phyloP scores from a whole-genome alignment of 2,113 vertebrate genomes.

The Phrynocephalus versicolor region DNA sequence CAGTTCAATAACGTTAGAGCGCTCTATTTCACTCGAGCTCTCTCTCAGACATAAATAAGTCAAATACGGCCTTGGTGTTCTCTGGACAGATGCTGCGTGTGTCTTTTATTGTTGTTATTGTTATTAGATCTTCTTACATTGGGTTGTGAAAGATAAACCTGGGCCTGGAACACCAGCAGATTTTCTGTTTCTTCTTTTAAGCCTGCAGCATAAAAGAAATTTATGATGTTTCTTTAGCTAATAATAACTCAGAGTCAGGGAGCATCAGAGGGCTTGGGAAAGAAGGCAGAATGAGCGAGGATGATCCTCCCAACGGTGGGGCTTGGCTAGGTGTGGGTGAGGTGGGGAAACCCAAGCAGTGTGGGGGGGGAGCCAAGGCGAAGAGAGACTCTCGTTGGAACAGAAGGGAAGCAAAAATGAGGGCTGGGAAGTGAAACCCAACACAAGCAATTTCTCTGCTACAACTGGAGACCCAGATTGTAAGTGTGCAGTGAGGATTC shows the following conservation, averaged over 20 bases:
- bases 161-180: constrained; percentile 53
- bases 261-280: constrained; percentile 59
- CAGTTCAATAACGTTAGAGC: too few relatives aligned
- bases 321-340: constrained; percentile 2
- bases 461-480: too few relatives aligned
- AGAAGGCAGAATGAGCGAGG: constrained; percentile 56
- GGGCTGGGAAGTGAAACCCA: too few relatives aligned
- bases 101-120: too few relatives aligned
- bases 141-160: constrained; percentile 72
- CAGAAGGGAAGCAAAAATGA: too few relatives aligned
- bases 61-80: constrained; percentile 18
- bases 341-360: fast-evolving
- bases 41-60: constrained; percentile 32
- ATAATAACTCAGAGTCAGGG: constrained; percentile 46
- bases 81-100: constrained; percentile 61
- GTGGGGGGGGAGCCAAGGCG: background rate
- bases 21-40: too few relatives aligned
- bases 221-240: constrained; percentile 51
- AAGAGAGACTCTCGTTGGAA: too few relatives aligned
- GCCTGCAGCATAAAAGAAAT: constrained; percentile 53
- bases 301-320: constrained; percentile 57
- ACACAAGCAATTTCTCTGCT: too few relatives aligned
- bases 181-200: constrained; percentile 40
- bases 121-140: constrained; percentile 70
- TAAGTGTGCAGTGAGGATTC: too few relatives aligned